Evolutionary conservation across 2,888 invertebrate species (phyloP).

Genomic region (Diarsia rubi): DNA sequence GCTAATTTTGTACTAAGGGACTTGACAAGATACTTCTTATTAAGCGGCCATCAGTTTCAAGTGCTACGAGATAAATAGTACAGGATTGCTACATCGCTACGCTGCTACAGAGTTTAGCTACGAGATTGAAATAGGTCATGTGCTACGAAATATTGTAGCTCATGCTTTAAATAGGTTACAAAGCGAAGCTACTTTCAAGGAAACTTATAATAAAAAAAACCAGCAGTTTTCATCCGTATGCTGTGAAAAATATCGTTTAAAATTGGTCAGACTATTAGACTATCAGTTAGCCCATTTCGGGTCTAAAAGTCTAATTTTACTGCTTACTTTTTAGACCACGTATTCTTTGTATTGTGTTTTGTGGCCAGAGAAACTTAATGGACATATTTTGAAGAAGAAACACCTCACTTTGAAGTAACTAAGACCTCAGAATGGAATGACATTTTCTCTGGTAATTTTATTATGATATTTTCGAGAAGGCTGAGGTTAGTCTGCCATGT

Average conservation of each 20-base stretch:
- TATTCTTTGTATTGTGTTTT: not conserved
- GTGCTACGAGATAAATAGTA: not conserved
- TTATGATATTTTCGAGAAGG: not conserved
- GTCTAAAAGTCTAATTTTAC: not conserved
- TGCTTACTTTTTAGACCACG: not conserved
- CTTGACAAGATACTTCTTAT: not conserved
- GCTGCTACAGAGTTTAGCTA: conserved; percentile 33
- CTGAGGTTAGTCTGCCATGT: no score
- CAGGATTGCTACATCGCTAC: conserved; percentile 36
- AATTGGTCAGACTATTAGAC: no score
- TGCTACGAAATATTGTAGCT: conserved; percentile 21
- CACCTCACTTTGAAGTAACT: not conserved
- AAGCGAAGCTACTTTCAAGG: not conserved
- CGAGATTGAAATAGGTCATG: conserved; percentile 40
- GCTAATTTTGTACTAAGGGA: no score
- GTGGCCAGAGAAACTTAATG: not conserved
- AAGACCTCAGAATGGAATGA: fast-evolving
- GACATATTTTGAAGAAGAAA: not conserved
- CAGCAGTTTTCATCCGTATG: no score
- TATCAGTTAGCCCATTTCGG: conserved; percentile 4
- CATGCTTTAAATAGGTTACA: conserved; percentile 5
- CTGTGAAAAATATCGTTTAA: no score
- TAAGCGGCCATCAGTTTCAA: not conserved
- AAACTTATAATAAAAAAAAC: no score
- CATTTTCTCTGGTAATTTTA: not conserved